Conservation (phyloP, 2,113 vertebrate species). For the Micronycteris hirsuta region DNA sequence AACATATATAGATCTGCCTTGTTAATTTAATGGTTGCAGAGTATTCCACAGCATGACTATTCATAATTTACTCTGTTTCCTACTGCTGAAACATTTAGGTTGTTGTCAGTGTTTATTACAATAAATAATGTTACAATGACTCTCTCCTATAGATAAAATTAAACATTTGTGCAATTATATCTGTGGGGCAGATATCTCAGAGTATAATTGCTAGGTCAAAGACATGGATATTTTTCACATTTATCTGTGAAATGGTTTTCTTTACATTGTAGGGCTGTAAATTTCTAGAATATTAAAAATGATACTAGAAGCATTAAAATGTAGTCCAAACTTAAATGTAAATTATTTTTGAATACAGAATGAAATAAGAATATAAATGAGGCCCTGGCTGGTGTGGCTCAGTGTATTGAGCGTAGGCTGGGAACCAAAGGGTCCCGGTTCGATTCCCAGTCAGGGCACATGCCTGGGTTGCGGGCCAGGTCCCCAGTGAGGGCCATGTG, state of each 20-base stretch:
- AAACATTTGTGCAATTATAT: conserved; percentile 19
- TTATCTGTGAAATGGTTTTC: neutral
- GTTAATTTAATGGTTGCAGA: neutral
- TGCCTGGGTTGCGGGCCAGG: too few species aligned
- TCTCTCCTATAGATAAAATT: neutral
- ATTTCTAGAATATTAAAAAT: neutral
- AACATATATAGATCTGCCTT: neutral
- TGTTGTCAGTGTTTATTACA: neutral
- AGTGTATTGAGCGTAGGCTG: too few species aligned
- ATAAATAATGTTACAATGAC: neutral
- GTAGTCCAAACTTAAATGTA: neutral
- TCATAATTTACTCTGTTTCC: neutral
- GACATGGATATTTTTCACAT: neutral
- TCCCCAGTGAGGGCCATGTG: too few species aligned
- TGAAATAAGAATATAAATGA: neutral
- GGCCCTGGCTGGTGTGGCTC: too few species aligned
- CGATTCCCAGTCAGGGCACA: too few species aligned
- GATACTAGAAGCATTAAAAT: conserved; percentile 20
- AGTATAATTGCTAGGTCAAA: conserved; percentile 1
- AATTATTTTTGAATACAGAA: conserved; percentile 10
- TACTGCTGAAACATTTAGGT: neutral
- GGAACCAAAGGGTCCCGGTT: too few species aligned
- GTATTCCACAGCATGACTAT: neutral
- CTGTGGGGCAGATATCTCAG: neutral
- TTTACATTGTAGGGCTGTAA: neutral